A percentile compares a stretch with the other conserved stretches of the same genome.
Conservation (phyloP, 1,140 invertebrate genomes). For the Procambarus virginalis region DNA sequence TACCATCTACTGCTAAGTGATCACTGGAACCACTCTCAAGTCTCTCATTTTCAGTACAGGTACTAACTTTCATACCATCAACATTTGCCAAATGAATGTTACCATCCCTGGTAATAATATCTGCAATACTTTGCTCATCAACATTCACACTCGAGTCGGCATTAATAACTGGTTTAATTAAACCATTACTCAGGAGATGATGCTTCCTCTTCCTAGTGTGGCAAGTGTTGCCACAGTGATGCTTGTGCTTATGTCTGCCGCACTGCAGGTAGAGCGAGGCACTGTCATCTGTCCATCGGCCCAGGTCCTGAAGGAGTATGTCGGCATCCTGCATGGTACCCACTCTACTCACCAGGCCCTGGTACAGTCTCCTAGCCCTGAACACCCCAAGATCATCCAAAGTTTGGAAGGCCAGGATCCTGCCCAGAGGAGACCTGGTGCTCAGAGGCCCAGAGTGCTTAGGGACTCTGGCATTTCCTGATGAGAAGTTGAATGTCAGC, state of each 20-base stretch:
- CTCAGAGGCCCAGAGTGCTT: background rate
- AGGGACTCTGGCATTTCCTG: background rate
- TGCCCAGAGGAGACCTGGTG: constrained; percentile 35
- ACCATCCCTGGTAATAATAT: background rate
- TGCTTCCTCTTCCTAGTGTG: background rate
- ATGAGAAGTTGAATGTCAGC: constrained; percentile 33
- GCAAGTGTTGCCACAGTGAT: background rate
- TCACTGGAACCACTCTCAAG: background rate
- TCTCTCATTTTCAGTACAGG: background rate
- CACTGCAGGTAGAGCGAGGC: background rate
- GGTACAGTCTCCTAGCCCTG: constrained; percentile 22
- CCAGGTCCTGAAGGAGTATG: constrained; percentile 18
- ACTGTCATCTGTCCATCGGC: constrained; percentile 1
- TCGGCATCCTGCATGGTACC: constrained; percentile 23
- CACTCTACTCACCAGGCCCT: background rate
- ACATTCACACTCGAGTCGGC: background rate
- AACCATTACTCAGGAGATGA: background rate
- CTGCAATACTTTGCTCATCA: background rate
- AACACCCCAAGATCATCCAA: constrained; percentile 44
- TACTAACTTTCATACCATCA: background rate
- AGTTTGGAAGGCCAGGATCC: constrained; percentile 41
- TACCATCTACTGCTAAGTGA: background rate
- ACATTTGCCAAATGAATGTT: background rate
- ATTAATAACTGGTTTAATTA: background rate
- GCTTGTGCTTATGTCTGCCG: background rate